These are phyloP conservation scores for Tychaedon coryphoeus DNA, from an alignment of 2,113 vertebrate species.

Conservation along the genomic window DNA sequence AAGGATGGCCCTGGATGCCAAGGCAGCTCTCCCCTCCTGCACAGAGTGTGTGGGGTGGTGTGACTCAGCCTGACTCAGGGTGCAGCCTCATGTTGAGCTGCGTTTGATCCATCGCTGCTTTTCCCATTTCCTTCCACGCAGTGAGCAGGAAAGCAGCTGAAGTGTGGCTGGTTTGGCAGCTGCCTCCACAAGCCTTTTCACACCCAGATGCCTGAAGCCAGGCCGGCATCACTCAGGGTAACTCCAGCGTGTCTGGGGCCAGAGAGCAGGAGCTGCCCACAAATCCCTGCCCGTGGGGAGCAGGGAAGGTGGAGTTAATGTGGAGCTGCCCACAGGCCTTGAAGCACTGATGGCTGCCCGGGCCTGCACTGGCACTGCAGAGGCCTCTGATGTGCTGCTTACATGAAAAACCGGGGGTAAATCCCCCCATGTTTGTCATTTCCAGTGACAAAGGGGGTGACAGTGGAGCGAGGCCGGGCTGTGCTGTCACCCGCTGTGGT, in stretches of 20 bases:
- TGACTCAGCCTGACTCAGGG: not conserved
- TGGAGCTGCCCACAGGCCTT: not conserved
- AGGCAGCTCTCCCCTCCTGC: fast-evolving
- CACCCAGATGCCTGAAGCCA: not conserved
- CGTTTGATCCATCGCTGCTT: not conserved
- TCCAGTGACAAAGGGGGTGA: not conserved
- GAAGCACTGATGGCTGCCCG: not conserved
- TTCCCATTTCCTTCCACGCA: not conserved
- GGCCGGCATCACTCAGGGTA: fast-evolving
- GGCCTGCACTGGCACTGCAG: not conserved
- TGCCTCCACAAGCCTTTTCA: not conserved
- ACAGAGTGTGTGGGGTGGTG: fast-evolving
- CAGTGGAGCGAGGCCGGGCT: too few species aligned
- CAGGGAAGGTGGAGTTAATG: not conserved
- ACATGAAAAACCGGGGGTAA: not conserved
- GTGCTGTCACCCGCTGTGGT: too few species aligned
- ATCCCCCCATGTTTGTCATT: not conserved
- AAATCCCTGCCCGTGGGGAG: not conserved
- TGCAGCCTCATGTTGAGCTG: not conserved
- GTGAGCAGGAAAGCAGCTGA: not conserved
- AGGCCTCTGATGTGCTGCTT: not conserved
- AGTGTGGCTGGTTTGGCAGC: not conserved
- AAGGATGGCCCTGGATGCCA: not conserved
- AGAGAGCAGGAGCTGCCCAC: not conserved
- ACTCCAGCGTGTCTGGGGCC: not conserved